Conservation (phyloP, 2,888 invertebrate genomes). For the Brachyptera putata region DNA sequence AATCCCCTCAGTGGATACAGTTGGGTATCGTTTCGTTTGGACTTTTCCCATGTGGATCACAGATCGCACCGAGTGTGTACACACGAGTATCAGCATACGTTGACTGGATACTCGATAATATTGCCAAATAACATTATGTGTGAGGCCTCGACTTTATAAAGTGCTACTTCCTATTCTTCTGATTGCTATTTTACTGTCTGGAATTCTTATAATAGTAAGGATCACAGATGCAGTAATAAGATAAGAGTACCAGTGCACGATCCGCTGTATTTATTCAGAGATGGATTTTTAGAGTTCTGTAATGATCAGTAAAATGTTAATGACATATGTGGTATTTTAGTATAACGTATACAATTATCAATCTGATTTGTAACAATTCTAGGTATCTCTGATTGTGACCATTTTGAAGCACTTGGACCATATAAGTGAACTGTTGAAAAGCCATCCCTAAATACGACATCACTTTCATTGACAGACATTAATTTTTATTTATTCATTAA, state of each 20-base stretch:
- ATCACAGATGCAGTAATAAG: background rate
- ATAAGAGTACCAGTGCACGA: background rate
- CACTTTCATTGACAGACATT: no score
- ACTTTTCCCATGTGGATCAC: conserved; percentile 34
- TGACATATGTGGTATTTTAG: no score
- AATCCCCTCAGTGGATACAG: conserved; percentile 30
- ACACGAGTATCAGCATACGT: conserved; percentile 37
- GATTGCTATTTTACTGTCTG: background rate
- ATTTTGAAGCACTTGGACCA: no score
- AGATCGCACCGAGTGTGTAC: conserved; percentile 38
- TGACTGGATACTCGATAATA: conserved; percentile 37
- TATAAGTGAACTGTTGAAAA: no score
- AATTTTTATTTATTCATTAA: no score
- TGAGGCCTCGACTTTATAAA: background rate
- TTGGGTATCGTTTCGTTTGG: conserved; percentile 39
- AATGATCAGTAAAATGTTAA: no score
- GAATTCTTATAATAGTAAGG: background rate
- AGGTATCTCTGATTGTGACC: no score
- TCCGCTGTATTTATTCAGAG: no score
- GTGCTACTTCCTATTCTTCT: background rate
- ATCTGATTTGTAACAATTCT: no score
- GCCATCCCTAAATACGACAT: no score
- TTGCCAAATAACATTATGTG: conserved; percentile 1
- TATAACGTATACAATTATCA: no score
- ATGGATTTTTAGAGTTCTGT: no score